Evolutionary conservation across 2,888 invertebrate species (phyloP).

Genomic region (Eupithecia pulchellata): DNA sequence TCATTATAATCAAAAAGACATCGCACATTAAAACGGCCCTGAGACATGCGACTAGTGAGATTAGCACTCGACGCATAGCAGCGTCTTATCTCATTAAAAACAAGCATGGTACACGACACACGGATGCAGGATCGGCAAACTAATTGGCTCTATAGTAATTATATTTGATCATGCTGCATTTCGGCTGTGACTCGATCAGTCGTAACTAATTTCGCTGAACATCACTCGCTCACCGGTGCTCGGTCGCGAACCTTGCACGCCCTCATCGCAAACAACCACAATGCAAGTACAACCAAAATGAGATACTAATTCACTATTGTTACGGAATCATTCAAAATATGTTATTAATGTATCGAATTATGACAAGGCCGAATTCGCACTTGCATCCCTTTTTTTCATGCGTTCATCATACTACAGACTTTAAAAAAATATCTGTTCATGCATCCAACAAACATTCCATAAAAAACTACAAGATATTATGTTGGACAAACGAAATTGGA

Average conservation of each 20-base stretch:
- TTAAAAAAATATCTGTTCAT: conserved; percentile 49
- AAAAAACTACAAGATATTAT: not conserved
- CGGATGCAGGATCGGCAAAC: conserved; percentile 76
- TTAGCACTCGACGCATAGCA: conserved; percentile 59
- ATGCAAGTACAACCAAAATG: conserved; percentile 81
- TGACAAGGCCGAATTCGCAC: conserved; percentile 23
- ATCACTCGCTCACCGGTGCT: conserved; percentile 76
- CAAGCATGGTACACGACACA: conserved; percentile 77
- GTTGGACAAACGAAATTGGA: not conserved
- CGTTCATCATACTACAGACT: conserved; percentile 28
- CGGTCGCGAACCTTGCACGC: conserved; percentile 60
- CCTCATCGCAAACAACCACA: conserved; percentile 71
- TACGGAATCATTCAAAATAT: conserved; percentile 28
- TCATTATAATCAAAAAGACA: conserved; percentile 81
- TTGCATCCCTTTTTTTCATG: conserved; percentile 43
- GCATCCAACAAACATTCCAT: conserved; percentile 45
- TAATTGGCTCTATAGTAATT: conserved; percentile 66
- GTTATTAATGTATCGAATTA: not conserved
- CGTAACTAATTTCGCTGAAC: conserved; percentile 77
- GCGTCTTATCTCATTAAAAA: conserved; percentile 53
- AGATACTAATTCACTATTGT: conserved; percentile 45
- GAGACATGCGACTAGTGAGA: conserved; percentile 77
- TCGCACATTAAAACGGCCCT: conserved; percentile 78
- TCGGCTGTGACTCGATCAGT: conserved; percentile 57
- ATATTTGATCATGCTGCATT: conserved; percentile 69